Base-by-base conservation (phyloP, 1,140 invertebrate species). In the Bradysia coprophila region DNA sequence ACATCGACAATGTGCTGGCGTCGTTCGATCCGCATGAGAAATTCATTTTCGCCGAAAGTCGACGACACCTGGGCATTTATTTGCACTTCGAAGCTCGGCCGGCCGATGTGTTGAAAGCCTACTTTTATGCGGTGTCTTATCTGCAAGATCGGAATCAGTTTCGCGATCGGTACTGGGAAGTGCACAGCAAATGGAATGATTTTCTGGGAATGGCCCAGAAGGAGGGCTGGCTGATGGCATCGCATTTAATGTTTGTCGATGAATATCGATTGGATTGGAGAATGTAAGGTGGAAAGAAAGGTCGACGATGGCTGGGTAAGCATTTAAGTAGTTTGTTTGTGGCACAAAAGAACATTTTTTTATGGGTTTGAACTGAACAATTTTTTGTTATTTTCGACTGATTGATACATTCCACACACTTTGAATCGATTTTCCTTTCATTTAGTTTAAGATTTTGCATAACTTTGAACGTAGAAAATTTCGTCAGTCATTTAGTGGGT, bases 241-340 rank as follows among this genome's bases (percentile, higher is more conserved):
- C 54, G 6, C 69, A 73, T 55, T 51, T 68, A 23, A 46, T 75
- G 21, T 47, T 60, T 38, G 52, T 71, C 2, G 67, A 66, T 37
- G 59, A 68, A 46, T 72, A 63, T 59, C 55, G 60, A 45, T 57
- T 58, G 37, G 49, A 54, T 41, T 67, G 64, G 65, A 63, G 56
- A 38, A 50, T 49, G 28, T 49, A 50, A 41, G 21, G n/a, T 31
- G n/a, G 28, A 9, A 31, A n/a, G 8, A 8, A 8, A 31, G 8
- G 8, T 31, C 28, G 8, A 31, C 28, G n/a, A 31, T 31, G 8
- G 8, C n/a, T 9, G 8, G 8, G n/a, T 8, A 31, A 31, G n/a
- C 28, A n/a, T n/a, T 31, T 31, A 8, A 31, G 8, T 31, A 31
- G n/a, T 34, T 34, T 11, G 18, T 15, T 34, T 13, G 32, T 16